These are phyloP conservation scores for Eurytemora carolleeae DNA, from an alignment of 1,140 invertebrate genomes.

Conservation along the genomic window DNA sequence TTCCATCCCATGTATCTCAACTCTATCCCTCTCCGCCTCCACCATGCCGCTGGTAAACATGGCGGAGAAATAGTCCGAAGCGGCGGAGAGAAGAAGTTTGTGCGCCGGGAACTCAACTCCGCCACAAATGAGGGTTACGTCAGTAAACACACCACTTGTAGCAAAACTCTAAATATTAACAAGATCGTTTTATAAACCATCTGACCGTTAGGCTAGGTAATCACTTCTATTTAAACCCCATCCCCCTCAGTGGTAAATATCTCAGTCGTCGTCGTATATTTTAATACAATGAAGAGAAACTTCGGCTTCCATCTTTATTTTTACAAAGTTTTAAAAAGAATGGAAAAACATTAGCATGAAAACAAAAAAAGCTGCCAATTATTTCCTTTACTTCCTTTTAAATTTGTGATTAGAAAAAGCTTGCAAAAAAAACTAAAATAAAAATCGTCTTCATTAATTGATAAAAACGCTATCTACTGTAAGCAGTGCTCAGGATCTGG, in stretches of 20 bases:
- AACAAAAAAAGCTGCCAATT: too few species aligned
- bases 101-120: constrained; percentile 61
- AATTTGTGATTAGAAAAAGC: too few species aligned
- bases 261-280: too few species aligned
- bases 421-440: too few species aligned
- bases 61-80: constrained; percentile 85
- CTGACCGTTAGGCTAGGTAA: constrained; percentile 64
- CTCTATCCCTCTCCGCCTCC: constrained; percentile 55
- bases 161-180: not conserved
- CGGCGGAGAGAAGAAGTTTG: constrained; percentile 75
- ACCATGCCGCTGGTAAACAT: constrained; percentile 79
- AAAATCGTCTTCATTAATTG: too few species aligned
- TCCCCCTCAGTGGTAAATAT: constrained; percentile 46
- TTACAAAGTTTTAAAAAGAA: too few species aligned
- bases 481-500: too few species aligned
- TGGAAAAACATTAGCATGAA: too few species aligned
- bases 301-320: too few species aligned
- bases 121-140: constrained; percentile 62
- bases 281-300: too few species aligned
- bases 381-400: too few species aligned
- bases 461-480: too few species aligned
- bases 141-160: constrained; percentile 53
- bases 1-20: constrained; percentile 65
- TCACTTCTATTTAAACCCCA: constrained; percentile 47
- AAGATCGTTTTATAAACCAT: constrained; percentile 43